phyloP scores from a whole-genome alignment of 2,113 vertebrate genomes.

The Eidolon helvum region DNA sequence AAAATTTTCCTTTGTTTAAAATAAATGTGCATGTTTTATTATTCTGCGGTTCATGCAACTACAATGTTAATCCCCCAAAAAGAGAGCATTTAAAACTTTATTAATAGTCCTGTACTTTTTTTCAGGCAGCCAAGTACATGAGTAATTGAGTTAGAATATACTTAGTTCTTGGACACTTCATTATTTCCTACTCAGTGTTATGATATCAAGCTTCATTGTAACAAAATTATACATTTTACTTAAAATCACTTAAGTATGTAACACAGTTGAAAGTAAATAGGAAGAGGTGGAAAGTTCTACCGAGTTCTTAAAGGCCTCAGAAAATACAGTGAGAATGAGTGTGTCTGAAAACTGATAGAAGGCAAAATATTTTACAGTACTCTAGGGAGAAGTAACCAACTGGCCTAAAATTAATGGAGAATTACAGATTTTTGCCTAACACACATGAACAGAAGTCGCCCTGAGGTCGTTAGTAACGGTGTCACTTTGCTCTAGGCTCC shows the following conservation, averaged over 20 bases:
- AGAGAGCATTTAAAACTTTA: neutral
- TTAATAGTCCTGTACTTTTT: neutral
- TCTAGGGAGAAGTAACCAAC: neutral
- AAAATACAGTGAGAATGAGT: neutral
- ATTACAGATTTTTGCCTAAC: neutral
- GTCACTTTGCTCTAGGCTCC: neutral
- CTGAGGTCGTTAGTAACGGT: accelerated
- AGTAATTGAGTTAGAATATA: constrained; percentile 39
- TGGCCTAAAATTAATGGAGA: neutral
- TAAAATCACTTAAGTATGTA: constrained; percentile 11
- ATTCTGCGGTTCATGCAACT: neutral
- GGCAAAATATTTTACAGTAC: neutral
- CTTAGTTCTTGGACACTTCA: constrained; percentile 38
- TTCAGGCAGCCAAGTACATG: neutral
- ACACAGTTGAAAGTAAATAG: neutral
- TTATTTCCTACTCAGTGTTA: constrained; percentile 32
- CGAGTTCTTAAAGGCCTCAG: neutral
- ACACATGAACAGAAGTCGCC: neutral
- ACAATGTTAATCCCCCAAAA: neutral
- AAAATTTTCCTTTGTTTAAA: neutral
- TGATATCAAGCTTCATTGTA: constrained; percentile 7
- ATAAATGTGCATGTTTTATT: neutral
- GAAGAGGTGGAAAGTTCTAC: neutral
- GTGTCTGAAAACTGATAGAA: constrained; percentile 17
- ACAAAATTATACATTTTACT: constrained; percentile 22